Evolutionary conservation across 1,140 invertebrate species (phyloP), one percentile per base, ranked within the genome.

Genomic region (Holcopasites calliopsidis): DNA sequence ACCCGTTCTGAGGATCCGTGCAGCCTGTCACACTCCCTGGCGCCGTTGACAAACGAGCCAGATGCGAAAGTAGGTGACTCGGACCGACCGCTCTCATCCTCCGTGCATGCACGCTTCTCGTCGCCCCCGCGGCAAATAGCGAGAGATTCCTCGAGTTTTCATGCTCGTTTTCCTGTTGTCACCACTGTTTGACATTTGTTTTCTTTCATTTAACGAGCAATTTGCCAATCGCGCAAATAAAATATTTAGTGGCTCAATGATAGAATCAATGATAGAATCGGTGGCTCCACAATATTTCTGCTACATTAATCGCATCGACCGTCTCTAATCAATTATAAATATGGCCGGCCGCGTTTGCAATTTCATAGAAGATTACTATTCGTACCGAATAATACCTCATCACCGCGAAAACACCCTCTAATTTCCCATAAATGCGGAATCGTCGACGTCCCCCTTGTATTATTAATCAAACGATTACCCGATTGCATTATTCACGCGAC

Each of bases 1-100:
- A 28, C 54, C 61, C 23, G 31, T 66, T 72, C 68, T 55, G 47
- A 60, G 76, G 65, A 71, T 62, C 49, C 42, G 21, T 77, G 64
- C 49, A 23, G 40, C 66, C 35, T 60, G 62, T 65, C 61, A 54
- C 11, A 61, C 42, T 64, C 44, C 50, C 65, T 33, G 21, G 13
- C 26, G 31, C 60, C 79, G 76, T 77, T 87, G 84, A 89, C 82
- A 86, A 88, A 89, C 83, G 84, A 82, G 86, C 83, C 81, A 88
- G 85, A 88, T 85, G 85, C 60, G 79, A 80, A 90, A 89, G 84
- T 90, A 84, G 87, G 86, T 90, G 88, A 90, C 73, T 81, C 84
- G 85, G 42, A 66, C 64, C 58, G 77, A 76, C 58, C 47, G 65
- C 60, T 82, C 76, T 76, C 50, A 49, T 76, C 60, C 65, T 35